These are phyloP conservation scores for Torymus tubicola DNA, from an alignment of 2,888 invertebrate genomes.

Conservation along the genomic window DNA sequence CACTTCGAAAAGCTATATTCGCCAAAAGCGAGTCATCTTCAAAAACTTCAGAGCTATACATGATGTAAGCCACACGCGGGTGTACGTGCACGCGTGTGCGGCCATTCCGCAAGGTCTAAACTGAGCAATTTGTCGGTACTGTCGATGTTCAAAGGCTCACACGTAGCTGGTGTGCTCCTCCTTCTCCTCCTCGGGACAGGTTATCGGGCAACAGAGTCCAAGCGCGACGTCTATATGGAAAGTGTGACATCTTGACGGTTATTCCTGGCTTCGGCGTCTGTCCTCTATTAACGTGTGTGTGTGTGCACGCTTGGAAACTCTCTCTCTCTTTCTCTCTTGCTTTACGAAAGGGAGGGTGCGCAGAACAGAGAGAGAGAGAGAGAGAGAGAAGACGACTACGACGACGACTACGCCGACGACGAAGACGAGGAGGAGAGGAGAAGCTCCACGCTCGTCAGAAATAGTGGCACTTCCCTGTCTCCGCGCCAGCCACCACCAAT, in stretches of 20 bases:
- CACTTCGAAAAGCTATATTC: no score
- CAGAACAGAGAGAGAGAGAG: conserved; percentile 58
- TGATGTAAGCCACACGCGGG: no score
- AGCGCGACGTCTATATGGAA: conserved; percentile 72
- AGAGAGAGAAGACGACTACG: conserved; percentile 42
- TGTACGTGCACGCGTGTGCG: neutral
- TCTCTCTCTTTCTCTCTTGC: conserved; percentile 25
- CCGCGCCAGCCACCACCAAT: conserved; percentile 78
- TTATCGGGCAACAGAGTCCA: conserved; percentile 64
- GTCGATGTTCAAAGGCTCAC: conserved; percentile 7
- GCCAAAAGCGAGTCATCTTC: no score
- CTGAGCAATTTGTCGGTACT: conserved; percentile 29
- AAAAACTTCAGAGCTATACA: no score
- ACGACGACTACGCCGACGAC: neutral
- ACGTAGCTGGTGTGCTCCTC: neutral
- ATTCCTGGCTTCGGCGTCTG: conserved; percentile 71
- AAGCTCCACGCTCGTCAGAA: conserved; percentile 73
- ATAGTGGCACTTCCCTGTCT: conserved; percentile 76
- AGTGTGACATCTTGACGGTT: conserved; percentile 76
- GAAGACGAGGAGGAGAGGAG: conserved; percentile 33
- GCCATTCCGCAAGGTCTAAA: neutral
- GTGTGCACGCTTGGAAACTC: conserved; percentile 56
- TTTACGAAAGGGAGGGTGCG: conserved; percentile 9
- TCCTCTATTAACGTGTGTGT: conserved; percentile 68
- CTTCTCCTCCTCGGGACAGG: conserved; percentile 47